phyloP scores from a whole-genome alignment of 2,113 vertebrate genomes.

The Crypturellus undulatus region DNA sequence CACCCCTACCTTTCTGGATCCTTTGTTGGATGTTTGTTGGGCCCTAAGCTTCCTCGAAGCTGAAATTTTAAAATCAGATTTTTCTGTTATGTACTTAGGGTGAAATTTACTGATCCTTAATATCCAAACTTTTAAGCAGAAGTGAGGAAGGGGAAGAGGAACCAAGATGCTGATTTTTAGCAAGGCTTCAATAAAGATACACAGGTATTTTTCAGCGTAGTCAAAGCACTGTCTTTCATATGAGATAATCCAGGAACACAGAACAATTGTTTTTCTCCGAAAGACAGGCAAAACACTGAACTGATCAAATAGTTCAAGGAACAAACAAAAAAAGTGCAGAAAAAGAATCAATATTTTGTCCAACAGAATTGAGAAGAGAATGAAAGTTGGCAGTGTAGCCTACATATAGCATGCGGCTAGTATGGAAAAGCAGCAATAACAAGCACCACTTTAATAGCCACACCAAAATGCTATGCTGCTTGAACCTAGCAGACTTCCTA shows the following conservation, averaged over 20 bases:
- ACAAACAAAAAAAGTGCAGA: background rate
- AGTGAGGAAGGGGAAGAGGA: background rate
- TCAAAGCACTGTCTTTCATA: background rate
- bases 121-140: background rate
- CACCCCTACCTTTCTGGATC: no score
- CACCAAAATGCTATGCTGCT: background rate
- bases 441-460: background rate
- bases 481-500: background rate
- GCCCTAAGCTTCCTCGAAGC: background rate
- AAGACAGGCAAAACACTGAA: background rate
- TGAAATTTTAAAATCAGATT: background rate
- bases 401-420: background rate
- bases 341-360: background rate
- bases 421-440: background rate
- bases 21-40: background rate
- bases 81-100: background rate
- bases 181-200: background rate
- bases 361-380: background rate
- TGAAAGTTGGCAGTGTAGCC: background rate
- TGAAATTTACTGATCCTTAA: background rate
- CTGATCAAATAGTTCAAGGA: background rate
- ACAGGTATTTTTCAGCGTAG: background rate
- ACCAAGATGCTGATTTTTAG: background rate
- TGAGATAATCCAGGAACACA: background rate
- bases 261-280: background rate